Evolutionary conservation across 2,797 vertebrate genomes (phyloP), one percentile per base, ranked within the genome.

Genomic region (Hylomyscus alleni): DNA sequence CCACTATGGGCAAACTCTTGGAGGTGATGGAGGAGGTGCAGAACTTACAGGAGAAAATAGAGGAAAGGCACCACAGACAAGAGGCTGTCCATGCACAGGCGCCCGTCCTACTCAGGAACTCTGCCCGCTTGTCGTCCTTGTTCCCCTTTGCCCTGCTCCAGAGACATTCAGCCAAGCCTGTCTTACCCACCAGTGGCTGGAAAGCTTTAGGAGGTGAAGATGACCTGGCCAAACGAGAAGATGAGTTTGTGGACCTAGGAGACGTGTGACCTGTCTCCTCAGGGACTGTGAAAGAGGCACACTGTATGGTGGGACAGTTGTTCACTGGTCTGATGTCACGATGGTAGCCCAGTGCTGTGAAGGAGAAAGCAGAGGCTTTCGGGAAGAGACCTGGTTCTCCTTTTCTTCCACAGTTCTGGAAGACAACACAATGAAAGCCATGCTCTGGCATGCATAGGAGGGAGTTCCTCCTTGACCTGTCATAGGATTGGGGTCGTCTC

Each of bases 141-240:
- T 99, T 99, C 97, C 99, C 99, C 0, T 99, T 99, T 20, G 98
- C 99, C 54, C 97, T 98, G 54, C 98, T 98, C 60, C 99, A 99
- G 72, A 98, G 98, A 96, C 99, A 98, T 90, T 98, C 98, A 19
- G 93, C 98, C 83, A 99, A 99, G 94, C 99, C 99, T 0, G 98
- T 98, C 94, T 98, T 99, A 90, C 99, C 99, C 78, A 99, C 98
- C 62, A 99, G 99, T 84, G 98, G 98, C 11, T 99, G 99, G 98
- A 99, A 99, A 44, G 98, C 99, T 76, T 97, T 99, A 87, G 99
- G 99, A 96, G 98, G 98, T 50, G 99, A 99, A 40, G 99, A 99
- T 47, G 98, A 99, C 62, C 98, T 99, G 92, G 99, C 99, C 52
- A 99, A 97, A 90, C 98, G 98, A 87, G 99, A 99, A 94, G 99